These are phyloP conservation scores for Ophraella communa DNA, from an alignment of 2,888 invertebrate genomes.

Conservation along the genomic window DNA sequence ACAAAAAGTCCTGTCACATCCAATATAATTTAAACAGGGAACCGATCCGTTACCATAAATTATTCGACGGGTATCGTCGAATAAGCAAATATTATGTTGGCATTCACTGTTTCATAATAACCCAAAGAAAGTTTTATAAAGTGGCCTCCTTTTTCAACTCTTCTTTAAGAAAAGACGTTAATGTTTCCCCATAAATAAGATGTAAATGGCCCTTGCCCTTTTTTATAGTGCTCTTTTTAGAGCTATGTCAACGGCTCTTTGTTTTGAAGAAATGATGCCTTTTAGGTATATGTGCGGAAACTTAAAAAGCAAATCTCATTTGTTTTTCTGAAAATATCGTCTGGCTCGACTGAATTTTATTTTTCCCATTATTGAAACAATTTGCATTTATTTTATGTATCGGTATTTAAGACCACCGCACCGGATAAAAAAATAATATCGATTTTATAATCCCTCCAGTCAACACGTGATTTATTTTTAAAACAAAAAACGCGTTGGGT, in stretches of 20 bases:
- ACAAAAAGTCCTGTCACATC: constrained; percentile 2
- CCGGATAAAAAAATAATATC: too few relatives aligned
- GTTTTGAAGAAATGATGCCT: constrained; percentile 39
- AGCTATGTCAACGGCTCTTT: constrained; percentile 39
- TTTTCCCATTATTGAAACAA: neutral
- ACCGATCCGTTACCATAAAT: constrained; percentile 12
- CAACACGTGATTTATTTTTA: too few relatives aligned
- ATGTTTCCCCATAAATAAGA: constrained; percentile 39
- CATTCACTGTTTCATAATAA: constrained; percentile 16
- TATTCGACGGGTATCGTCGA: constrained; percentile 3
- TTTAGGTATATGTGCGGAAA: constrained; percentile 27
- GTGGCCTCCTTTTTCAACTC: constrained; percentile 24
- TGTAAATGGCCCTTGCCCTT: constrained; percentile 39
- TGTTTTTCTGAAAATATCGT: constrained; percentile 21
- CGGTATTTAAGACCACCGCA: too few relatives aligned
- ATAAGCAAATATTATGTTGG: constrained; percentile 20
- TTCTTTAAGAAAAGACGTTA: constrained; percentile 33
- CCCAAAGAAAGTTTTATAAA: constrained; percentile 17
- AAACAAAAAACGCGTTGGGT: too few relatives aligned
- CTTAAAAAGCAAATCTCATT: constrained; percentile 22
- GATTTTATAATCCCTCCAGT: too few relatives aligned
- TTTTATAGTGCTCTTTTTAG: constrained; percentile 37
- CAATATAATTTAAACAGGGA: constrained; percentile 14
- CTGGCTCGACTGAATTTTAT: constrained; percentile 13
- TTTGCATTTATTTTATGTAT: neutral